Base-by-base conservation (phyloP, 2,113 vertebrate genomes). In the Heteronetta atricapilla region DNA sequence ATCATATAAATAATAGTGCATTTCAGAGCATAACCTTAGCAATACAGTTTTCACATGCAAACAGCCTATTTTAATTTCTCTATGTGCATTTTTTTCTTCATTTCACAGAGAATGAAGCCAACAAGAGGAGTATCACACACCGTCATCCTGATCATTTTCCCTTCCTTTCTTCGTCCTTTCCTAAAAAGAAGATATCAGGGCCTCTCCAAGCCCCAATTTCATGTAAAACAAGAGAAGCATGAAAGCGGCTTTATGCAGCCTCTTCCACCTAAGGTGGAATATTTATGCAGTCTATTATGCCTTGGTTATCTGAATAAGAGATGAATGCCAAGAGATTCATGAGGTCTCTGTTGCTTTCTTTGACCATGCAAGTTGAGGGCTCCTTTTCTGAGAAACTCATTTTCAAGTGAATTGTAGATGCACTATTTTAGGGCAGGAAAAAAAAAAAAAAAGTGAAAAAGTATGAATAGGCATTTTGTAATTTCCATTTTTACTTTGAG, bases 401-500 rank as follows among this genome's bases (percentile, higher is more conserved):
- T 91, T 74, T 75, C 68, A 81, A 91, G 63, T 81, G 0, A 72
- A 80, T 63, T 72, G 29, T 31, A 42, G 50, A 73, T 55, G n/a
- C 44, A 80, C 40, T 77, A 91, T 58, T 60, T 88, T 67, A 86
- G 44, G 28, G 34, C 10, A 40, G 11, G 50, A 15, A 31, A 44
- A 62, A 53, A 15, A 31, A 44, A 62, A 53, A 0, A 4, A 6
- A 0, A 4, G 70, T 59, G 42, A 13, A 22, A 62, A 93, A 10
- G 55, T 70, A 93, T 11, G 10, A 91, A 66, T 26, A 79, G 13
- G 10, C 25, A 86, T 75, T 86, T 55, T 64, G 11, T 50, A 86
- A 88, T 81, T 95, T 89, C 70, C 33, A 59, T 95, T 88, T 82
- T 88, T 52, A 76, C 60, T 73, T 72, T 29, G 8, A 75, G 64